These are phyloP conservation scores for Orchesella flavescens DNA, from an alignment of 2,888 invertebrate species.

Conservation along the genomic window DNA sequence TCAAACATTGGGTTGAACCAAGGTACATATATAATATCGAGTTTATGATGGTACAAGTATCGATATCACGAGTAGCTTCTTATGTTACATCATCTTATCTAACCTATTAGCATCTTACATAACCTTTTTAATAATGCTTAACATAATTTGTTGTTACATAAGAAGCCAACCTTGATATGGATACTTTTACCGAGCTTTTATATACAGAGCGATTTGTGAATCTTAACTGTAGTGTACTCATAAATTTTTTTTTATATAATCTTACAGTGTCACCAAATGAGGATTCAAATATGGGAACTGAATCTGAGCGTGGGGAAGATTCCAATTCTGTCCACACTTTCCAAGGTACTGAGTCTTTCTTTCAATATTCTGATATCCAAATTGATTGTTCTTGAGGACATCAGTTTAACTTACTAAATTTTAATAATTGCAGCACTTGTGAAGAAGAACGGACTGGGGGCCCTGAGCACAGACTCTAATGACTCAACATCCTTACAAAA, in stretches of 20 bases:
- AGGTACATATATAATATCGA: constrained; percentile 52
- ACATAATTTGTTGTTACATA: too few species aligned
- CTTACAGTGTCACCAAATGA: constrained; percentile 63
- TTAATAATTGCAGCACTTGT: constrained; percentile 33
- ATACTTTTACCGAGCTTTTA: too few species aligned
- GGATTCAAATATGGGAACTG: constrained; percentile 67
- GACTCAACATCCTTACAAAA: constrained; percentile 60
- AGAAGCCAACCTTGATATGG: too few species aligned
- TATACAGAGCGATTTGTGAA: too few species aligned
- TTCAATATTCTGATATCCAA: not conserved
- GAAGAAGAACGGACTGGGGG: constrained; percentile 58
- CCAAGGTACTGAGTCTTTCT: constrained; percentile 51
- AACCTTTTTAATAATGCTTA: too few species aligned
- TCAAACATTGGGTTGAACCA: constrained; percentile 67
- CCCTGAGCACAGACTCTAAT: constrained; percentile 53
- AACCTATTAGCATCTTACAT: too few species aligned
- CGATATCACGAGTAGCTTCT: too few species aligned
- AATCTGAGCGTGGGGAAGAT: constrained; percentile 67
- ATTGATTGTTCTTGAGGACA: too few species aligned
- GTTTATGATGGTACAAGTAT: too few species aligned
- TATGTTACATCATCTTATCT: too few species aligned
- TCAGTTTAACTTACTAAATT: too few species aligned
- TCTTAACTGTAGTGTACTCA: too few species aligned
- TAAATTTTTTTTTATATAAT: not conserved
- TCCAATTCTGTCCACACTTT: constrained; percentile 68